Percentiles rank a stretch among this genome's conserved stretches.
phyloP scores from a whole-genome alignment of 2,113 vertebrate species.

The Catharus minimus region DNA sequence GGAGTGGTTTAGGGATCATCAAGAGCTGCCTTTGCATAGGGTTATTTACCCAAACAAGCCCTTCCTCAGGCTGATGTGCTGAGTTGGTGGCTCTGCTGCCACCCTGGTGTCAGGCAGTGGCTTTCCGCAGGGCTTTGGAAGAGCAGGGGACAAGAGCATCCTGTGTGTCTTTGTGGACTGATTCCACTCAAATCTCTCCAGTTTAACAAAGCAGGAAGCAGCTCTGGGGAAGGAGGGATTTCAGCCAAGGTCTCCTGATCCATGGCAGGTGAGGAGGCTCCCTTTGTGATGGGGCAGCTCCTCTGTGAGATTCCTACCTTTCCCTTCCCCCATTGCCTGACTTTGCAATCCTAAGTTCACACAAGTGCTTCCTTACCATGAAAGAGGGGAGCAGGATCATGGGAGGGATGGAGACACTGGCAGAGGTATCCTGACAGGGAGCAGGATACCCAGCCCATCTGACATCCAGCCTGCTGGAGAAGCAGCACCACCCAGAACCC shows the following conservation, averaged over 20 bases:
- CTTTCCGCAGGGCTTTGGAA: not conserved
- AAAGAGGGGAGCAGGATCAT: not conserved
- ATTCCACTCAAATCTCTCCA: not conserved
- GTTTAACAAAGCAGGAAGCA: not conserved
- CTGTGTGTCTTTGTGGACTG: not conserved
- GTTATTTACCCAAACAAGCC: not conserved
- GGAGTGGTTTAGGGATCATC: not conserved
- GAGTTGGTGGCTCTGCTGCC: not conserved
- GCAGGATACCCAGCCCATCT: not conserved
- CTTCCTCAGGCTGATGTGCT: fast-evolving
- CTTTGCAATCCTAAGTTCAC: not conserved
- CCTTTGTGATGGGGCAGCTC: not conserved
- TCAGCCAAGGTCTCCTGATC: not conserved
- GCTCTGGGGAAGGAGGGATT: not conserved
- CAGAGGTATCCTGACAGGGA: not conserved
- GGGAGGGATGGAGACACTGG: fast-evolving
- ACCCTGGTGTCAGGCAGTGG: not conserved
- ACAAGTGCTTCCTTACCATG: not conserved
- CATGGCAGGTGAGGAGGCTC: not conserved
- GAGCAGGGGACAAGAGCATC: not conserved
- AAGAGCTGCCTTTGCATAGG: not conserved
- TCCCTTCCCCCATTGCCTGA: not conserved
- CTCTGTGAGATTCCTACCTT: not conserved
- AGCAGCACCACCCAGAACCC: not conserved
- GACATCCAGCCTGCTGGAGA: not conserved